Evolutionary conservation across 1,140 invertebrate genomes (phyloP).

Genomic region (Oppia nitens): DNA sequence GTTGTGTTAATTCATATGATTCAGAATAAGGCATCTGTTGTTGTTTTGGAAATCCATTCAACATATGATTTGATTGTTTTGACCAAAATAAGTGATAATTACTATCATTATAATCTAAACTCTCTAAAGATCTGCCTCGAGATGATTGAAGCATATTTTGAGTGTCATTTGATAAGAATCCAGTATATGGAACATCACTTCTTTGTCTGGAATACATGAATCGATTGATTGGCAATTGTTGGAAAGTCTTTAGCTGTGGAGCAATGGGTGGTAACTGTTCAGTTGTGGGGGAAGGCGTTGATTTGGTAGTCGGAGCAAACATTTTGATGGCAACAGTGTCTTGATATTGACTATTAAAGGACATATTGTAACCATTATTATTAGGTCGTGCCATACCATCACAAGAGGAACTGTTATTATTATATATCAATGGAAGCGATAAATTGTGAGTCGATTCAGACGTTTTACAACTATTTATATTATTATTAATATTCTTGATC

Average conservation of each 20-base stretch:
- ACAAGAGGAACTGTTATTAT: neutral
- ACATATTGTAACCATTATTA: neutral
- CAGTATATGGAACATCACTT: neutral
- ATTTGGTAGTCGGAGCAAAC: slow-evolving; percentile 3
- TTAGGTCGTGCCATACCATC: neutral
- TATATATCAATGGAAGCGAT: neutral
- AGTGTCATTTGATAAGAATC: neutral
- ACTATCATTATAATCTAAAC: slow-evolving; percentile 4
- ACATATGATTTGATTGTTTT: neutral
- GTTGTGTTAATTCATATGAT: neutral
- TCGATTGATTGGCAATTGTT: slow-evolving; percentile 5
- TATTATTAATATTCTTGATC: slow-evolving; percentile 52
- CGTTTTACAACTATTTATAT: neutral
- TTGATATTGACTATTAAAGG: slow-evolving; percentile 2
- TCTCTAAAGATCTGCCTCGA: slow-evolving; percentile 17
- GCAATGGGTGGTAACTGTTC: neutral
- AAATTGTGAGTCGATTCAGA: neutral
- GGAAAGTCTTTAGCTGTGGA: slow-evolving; percentile 15
- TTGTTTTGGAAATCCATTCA: neutral
- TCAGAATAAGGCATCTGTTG: neutral
- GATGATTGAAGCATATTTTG: neutral
- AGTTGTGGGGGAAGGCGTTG: neutral
- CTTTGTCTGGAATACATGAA: neutral
- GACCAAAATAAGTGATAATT: neutral
- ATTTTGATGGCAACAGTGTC: slow-evolving; percentile 13